Evolutionary conservation across 1,140 invertebrate genomes (phyloP).

Genomic region (Drosophila virilis): DNA sequence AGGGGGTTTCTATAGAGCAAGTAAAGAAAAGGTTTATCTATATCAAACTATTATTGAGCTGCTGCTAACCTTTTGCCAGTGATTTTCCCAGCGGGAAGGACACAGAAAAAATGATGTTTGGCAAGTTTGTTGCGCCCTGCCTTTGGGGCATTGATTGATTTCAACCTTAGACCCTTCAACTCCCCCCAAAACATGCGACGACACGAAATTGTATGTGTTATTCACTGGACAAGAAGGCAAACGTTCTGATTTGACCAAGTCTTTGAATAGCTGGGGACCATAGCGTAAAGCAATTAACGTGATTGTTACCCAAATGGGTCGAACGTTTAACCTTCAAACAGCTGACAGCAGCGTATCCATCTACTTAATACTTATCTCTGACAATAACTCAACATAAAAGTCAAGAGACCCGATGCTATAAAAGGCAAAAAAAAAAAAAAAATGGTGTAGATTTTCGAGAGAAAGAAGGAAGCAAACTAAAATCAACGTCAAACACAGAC

Average conservation of each 20-base stretch:
- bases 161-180: conserved; percentile 1
- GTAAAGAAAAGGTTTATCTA: neutral
- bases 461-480: conserved; percentile 58
- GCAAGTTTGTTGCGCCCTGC: conserved; percentile 1
- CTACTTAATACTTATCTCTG: conserved; percentile 44
- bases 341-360: conserved; percentile 42
- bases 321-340: conserved; percentile 44
- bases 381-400: conserved; percentile 53
- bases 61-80: conserved; percentile 48
- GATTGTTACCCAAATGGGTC: conserved; percentile 14
- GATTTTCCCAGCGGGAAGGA: neutral
- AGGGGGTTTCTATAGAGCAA: conserved; percentile 2
- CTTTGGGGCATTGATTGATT: conserved; percentile 66
- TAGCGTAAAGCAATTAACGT: conserved; percentile 17
- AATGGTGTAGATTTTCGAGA: neutral
- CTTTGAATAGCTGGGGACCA: conserved; percentile 3
- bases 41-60: conserved; percentile 42
- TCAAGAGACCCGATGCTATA: conserved; percentile 47
- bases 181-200: too few species aligned
- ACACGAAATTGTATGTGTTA: neutral
- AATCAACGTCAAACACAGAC: conserved; percentile 74
- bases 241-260: conserved; percentile 22
- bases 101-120: conserved; percentile 28
- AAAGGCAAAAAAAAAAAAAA: conserved; percentile 52
- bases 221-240: conserved; percentile 3